Base-by-base conservation (phyloP, 2,888 invertebrate species). In the Acleris emargana region DNA sequence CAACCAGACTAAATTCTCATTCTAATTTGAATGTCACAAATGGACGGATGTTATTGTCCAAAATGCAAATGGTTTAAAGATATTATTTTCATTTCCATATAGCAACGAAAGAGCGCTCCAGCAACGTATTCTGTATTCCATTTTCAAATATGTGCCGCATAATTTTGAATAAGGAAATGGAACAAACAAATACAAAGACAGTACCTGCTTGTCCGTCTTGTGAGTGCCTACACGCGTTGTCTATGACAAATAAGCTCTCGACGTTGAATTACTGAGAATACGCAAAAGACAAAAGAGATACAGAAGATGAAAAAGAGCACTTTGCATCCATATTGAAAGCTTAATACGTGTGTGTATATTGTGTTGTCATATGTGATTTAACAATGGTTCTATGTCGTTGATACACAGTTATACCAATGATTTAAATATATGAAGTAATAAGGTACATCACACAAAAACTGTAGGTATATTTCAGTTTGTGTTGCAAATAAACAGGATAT, bases 111-210 rank as follows among this genome's bases (percentile, higher is more conserved):
- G 64, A 75, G 74, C 74, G 76, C 71, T 76, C 71, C 73, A 72
- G 77, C 75, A 78, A 76, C 76, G 45, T 66, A 76, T 79, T 81
- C 79, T 78, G 78, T 82, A 79, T 81, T 81, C 78, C 76, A 75
- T 82, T 81, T 84, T 83, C 76, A 75, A 84, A 81, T 81, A 84
- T 76, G 73, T 82, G 80, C 77, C 77, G 78, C 80, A 86, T 87
- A 86, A 85, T 84, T 86, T 84, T 86, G 81, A 84, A 86, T 86
- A 88, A 85, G 82, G 79, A 80, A 86, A 88, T 82, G 81, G 76
- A 82, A 83, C 79, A 74, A 80, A 81, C 80, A 81, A 79, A 83
- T 72, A 83, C 79, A 82, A 80, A 82, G 78, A 71, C 47, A 73
- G 69, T 71, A 71, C 87, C 84, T 86, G 83, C 82, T 83, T 77